Evolutionary conservation across 2,797 vertebrate genomes (phyloP), one percentile per base, ranked within the genome.

Genomic region (Spinus pinus): DNA sequence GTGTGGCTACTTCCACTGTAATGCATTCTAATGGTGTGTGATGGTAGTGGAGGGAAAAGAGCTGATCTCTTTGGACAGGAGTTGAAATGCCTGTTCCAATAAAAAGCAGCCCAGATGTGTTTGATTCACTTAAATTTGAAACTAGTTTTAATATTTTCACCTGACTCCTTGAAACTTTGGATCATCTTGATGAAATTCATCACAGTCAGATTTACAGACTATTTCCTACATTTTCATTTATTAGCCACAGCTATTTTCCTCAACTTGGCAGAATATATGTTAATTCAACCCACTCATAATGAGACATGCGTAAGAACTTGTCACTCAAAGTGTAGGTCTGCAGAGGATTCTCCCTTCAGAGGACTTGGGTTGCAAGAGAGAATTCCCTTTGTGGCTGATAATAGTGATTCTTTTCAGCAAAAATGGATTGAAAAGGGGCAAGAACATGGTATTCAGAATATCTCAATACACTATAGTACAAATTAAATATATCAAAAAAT

Each of bases 271-370:
- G 95, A 96, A 96, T 97, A 97, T 97, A 98, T 97, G 96, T 96
- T 98, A 98, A 98, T 98, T 97, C 88, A 95, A 46, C 96, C 91
- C 75, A 90, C 95, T 96, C 86, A 89, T 97, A 96, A 97, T 97
- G 89, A 94, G 93, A 94, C 96, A 91, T 7, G 4, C 19, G 10
- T 97, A 96, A 98, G 97, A 98, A 97, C 94, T 96, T 98, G 97
- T 95, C 98, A 98, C 62, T 98, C 97, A 97, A 94, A 96, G 66
- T 83, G 51, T 94, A 87, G 88, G 75, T 94, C 96, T 98, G 92
- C 70, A 82, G 97, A 98, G 97, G 95, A 95, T 98, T 97, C 92
- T 94, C 92, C 95, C 96, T 97, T 97, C 85, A 96, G 96, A 96
- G 96, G 97, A 96, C 93, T 96, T 97, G 65, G 94, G 95, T 94